Evolutionary conservation across 2,797 vertebrate species (phyloP).

Genomic region (Rousettus madagascariensis): DNA sequence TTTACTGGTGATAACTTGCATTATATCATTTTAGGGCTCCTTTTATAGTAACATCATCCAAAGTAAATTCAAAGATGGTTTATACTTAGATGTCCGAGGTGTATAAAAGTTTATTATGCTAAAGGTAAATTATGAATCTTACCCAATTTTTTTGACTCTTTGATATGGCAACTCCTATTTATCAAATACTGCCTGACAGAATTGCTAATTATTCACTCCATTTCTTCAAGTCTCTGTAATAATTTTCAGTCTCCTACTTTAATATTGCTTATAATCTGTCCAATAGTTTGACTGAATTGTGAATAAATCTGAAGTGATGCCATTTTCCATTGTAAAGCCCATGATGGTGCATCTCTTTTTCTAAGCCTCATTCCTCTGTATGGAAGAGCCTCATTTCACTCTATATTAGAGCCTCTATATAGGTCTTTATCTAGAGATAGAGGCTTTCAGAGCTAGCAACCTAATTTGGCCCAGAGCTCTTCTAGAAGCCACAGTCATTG

Average conservation of each 20-base stretch:
- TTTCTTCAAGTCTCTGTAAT: constrained; percentile 43
- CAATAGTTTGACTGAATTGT: neutral
- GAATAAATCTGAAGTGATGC: constrained; percentile 7
- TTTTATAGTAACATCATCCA: neutral
- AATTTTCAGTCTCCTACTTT: constrained; percentile 34
- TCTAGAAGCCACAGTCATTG: neutral
- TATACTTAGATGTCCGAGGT: constrained; percentile 14
- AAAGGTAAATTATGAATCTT: constrained; percentile 50
- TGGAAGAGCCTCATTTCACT: neutral
- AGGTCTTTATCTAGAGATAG: neutral
- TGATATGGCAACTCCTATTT: neutral
- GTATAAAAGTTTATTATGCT: neutral
- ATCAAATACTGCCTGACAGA: constrained; percentile 3
- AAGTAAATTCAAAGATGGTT: neutral
- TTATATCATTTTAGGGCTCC: neutral
- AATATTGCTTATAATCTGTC: constrained; percentile 16
- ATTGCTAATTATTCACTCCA: neutral
- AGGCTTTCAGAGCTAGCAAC: neutral
- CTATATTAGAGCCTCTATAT: neutral
- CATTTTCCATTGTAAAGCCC: neutral
- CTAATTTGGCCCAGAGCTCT: neutral
- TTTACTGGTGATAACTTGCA: neutral
- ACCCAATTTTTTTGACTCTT: constrained; percentile 17
- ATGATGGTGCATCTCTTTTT: neutral
- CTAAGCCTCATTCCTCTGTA: neutral